phyloP scores from a whole-genome alignment of 2,113 vertebrate genomes.

The Gymnobelideus leadbeateri region DNA sequence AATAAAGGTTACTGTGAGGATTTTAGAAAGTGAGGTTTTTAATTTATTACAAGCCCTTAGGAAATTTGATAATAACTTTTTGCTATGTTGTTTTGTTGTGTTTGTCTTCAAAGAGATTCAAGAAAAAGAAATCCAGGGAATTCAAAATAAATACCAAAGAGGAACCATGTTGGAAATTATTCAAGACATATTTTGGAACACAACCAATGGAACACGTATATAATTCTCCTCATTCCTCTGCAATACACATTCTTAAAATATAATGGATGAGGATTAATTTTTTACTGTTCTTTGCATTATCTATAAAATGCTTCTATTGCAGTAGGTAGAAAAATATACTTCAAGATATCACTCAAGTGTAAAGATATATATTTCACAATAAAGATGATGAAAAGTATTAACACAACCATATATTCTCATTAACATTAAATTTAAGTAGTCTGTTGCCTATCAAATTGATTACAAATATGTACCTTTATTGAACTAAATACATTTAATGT shows the following conservation, averaged over 20 bases:
- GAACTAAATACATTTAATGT: slow-evolving; percentile 30
- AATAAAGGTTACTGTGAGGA: no score
- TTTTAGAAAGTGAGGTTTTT: not conserved
- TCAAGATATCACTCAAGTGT: not conserved
- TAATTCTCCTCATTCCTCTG: not conserved
- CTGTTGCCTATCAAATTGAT: not conserved
- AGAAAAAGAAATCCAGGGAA: not conserved
- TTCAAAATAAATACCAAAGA: not conserved
- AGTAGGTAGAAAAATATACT: not conserved
- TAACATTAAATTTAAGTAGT: slow-evolving; percentile 23
- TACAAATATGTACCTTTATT: slow-evolving; percentile 45
- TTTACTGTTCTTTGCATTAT: not conserved
- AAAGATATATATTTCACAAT: not conserved
- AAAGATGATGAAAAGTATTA: not conserved
- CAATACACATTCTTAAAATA: not conserved
- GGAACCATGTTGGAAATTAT: not conserved
- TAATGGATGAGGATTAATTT: not conserved
- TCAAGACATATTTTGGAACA: not conserved
- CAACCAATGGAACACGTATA: not conserved
- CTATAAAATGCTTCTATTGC: not conserved
- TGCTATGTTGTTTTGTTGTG: no score
- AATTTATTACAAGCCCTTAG: not conserved
- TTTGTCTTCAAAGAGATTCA: not conserved
- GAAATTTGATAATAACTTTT: not conserved
- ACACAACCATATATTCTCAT: not conserved